A percentile compares a stretch with the other conserved stretches of the same genome.
Evolutionary conservation across 2,113 vertebrate genomes (phyloP).

Genomic region (Notarius quadriscutis): DNA sequence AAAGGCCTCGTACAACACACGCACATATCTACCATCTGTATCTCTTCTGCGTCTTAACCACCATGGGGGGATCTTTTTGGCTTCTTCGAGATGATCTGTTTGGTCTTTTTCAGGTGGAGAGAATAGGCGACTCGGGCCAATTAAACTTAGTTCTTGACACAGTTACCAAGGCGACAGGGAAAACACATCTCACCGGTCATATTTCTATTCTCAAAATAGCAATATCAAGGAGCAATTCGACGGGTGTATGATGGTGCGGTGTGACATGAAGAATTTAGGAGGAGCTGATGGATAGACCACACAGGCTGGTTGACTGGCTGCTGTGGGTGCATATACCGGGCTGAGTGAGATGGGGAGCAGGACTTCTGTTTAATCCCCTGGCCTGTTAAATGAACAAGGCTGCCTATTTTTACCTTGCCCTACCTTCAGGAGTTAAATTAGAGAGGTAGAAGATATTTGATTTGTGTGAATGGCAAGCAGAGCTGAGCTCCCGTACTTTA

Average conservation of each 20-base stretch:
- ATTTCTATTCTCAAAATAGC: slow-evolving; percentile 59
- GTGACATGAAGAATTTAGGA: slow-evolving; percentile 53
- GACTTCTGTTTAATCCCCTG: slow-evolving; percentile 32
- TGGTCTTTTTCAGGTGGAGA: slow-evolving; percentile 52
- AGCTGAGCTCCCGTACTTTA: neutral
- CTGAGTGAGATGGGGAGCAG: neutral
- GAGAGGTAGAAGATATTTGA: neutral
- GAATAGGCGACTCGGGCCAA: slow-evolving; percentile 59
- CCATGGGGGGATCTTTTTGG: slow-evolving; percentile 37
- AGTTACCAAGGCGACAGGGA: slow-evolving; percentile 60
- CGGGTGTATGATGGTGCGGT: slow-evolving; percentile 56
- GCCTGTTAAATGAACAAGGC: slow-evolving; percentile 34
- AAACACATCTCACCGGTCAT: slow-evolving; percentile 61
- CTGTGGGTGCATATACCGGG: neutral
- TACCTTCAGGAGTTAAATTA: slow-evolving; percentile 16
- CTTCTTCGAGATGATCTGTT: slow-evolving; percentile 48
- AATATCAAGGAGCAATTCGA: slow-evolving; percentile 60
- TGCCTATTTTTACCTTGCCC: slow-evolving; percentile 20
- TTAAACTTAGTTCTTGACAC: slow-evolving; percentile 63
- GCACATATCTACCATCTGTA: slow-evolving; percentile 27
- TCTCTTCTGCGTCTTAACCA: slow-evolving; percentile 50
- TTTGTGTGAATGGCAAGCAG: neutral
- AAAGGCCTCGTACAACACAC: slow-evolving; percentile 32
- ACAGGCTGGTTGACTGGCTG: slow-evolving; percentile 40
- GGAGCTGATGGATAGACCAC: slow-evolving; percentile 47